Base-by-base conservation (phyloP, 1,140 invertebrate species). In the Camponotus vicinus region DNA sequence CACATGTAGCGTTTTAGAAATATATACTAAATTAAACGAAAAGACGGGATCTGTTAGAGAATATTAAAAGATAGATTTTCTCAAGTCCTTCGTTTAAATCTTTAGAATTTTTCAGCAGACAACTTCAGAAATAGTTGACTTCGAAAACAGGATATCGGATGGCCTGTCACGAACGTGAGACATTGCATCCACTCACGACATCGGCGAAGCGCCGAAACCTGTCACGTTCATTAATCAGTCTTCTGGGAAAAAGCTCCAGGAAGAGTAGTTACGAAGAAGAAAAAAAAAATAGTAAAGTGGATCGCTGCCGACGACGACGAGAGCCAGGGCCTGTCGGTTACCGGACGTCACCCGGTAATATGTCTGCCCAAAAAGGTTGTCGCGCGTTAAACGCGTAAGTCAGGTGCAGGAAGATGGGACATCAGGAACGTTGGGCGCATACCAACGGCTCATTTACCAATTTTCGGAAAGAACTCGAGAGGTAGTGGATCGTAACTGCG, bases 201-300 rank as follows among this genome's bases (percentile, higher is more conserved):
- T 55, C 67, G 18, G n/a, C 55, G 37, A 66, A 71, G 71, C 66
- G 66, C 78, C 86, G 55, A 88, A 87, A 88, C 77, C 85, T 77
- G 87, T 88, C 79, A 71, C 86, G 71, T 69, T 87, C 66, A 75
- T 88, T 86, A 88, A 88, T 88, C 83, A 55, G 73, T 9, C 76
- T 66, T 63, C 85, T 84, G 27, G 67, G 45, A 52, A 75, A 66
- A 79, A 79, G 66, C 15, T 49, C 32, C 79, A 61, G 67, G 67
- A 61, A 82, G 79, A 82, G 37, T 52, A 52, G n/a, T 15, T 15
- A 49, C 37, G 64, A 52, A 13, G 57, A 87, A 75, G 75, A 87
- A 45, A 76, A 59, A 77, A 77, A 85, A 85, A 85, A 45, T 49
- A 15, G 34, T 27, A 18, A 66, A 75, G 49, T 88, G 27, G 61